Evolutionary conservation across 2,888 invertebrate species (phyloP).

Genomic region (Trypoxylon attenuatum): DNA sequence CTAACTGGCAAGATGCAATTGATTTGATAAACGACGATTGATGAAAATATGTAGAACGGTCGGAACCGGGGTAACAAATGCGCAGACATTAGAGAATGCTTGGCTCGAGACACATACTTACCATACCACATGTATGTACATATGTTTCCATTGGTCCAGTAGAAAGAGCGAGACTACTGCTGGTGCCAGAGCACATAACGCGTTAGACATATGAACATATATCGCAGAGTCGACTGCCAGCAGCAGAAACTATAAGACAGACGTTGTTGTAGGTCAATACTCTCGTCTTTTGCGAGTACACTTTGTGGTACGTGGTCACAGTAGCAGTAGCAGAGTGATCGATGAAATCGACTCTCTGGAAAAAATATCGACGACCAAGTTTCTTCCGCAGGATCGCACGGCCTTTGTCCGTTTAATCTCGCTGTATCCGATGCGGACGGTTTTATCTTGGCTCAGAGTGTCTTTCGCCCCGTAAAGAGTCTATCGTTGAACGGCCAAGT

Average conservation of each 20-base stretch:
- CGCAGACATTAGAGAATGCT: neutral
- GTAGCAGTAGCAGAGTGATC: slow-evolving; percentile 19
- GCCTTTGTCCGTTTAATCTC: slow-evolving; percentile 17
- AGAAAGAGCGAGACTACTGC: neutral
- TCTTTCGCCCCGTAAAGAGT: slow-evolving; percentile 1
- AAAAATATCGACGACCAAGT: slow-evolving; percentile 11
- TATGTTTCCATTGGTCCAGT: neutral
- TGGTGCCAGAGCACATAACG: neutral
- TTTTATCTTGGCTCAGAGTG: slow-evolving; percentile 8
- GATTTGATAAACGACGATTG: no score
- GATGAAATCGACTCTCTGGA: slow-evolving; percentile 37
- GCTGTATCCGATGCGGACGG: slow-evolving; percentile 10
- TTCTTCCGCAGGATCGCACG: neutral
- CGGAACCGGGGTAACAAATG: no score
- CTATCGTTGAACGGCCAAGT: slow-evolving; percentile 5
- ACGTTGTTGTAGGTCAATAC: slow-evolving; percentile 25
- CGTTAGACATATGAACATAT: neutral
- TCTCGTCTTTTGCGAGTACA: slow-evolving; percentile 12
- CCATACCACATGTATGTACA: no score
- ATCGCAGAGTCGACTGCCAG: neutral
- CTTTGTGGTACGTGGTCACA: slow-evolving; percentile 8
- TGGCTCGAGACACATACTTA: no score
- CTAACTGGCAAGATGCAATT: no score
- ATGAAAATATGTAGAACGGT: no score
- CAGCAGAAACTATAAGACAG: slow-evolving; percentile 1